Evolutionary conservation across 2,888 invertebrate genomes (phyloP), one percentile per base, ranked within the genome.

Genomic region (Operophtera brumata): DNA sequence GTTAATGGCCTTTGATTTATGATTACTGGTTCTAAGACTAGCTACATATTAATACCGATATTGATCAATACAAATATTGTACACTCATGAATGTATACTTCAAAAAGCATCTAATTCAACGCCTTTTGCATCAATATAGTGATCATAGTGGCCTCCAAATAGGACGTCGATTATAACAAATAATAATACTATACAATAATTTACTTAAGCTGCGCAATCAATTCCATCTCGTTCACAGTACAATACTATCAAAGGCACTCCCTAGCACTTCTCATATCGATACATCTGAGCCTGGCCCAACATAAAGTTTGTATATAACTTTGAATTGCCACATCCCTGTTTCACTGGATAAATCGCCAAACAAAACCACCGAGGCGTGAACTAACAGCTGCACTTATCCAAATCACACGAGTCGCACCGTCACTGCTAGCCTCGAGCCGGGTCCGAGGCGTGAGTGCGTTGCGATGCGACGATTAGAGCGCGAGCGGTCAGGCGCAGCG

Each of bases 121-220:
- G 60, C 62, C 61, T 65, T 61, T 61, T 57, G 59, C 61, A 57
- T 61, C 54, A 52, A 62, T 61, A 59, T 20, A n/a, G n/a, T n/a
- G n/a, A 63, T 49, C 55, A 40, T 71, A 70, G 66, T 69, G 70
- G 72, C 77, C 73, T 73, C n/a, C 65, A 66, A 65, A 67, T 65
- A 75, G 73, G 74, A 72, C 75, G 64, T 71, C 69, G 71, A 68
- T 65, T 68, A 69, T 69, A 71, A 72, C 69, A 68, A 62, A 67
- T 70, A 74, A 73, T 82, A 84, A 82, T 82, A 83, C 80, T 80
- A 79, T 77, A 64, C 58, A 75, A 75, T 76, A 77, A 75, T 69
- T 77, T 72, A 72, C 57, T 67, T 65, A 66, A 65, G 56, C 69
- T 65, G 65, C 58, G 54, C 60, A 61, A 68, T 72, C 64, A 67